Conservation (phyloP, 2,113 vertebrate genomes). For the Dromaius novaehollandiae region DNA sequence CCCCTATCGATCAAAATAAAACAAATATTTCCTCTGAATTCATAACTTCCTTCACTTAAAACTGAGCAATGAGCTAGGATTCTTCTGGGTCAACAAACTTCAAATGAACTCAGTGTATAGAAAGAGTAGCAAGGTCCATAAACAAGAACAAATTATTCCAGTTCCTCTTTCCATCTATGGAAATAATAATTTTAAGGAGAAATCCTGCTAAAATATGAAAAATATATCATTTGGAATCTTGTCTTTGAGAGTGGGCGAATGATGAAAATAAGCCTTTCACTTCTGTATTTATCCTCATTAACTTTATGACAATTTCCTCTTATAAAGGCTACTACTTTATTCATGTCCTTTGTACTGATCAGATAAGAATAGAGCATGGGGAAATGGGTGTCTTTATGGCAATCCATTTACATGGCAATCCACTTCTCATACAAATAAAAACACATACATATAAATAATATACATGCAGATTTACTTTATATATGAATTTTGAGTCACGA, state of each 20-base stretch:
- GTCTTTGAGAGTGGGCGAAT: not conserved
- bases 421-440: too few relatives aligned
- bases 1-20: not conserved
- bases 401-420: too few relatives aligned
- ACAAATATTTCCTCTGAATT: not conserved
- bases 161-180: not conserved
- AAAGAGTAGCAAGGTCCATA: not conserved
- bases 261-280: not conserved
- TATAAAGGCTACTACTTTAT: not conserved
- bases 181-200: not conserved
- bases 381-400: not conserved
- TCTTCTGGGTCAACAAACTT: not conserved
- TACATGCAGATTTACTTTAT: not conserved
- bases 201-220: not conserved
- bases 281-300: not conserved
- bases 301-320: not conserved
- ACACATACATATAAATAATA: not conserved
- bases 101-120: not conserved
- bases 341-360: not conserved
- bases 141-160: not conserved
- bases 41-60: not conserved
- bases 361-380: not conserved
- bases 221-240: not conserved
- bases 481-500: not conserved
- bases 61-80: not conserved